Conservation (phyloP, 1,140 invertebrate species). For the Drosophila kepulauana region DNA sequence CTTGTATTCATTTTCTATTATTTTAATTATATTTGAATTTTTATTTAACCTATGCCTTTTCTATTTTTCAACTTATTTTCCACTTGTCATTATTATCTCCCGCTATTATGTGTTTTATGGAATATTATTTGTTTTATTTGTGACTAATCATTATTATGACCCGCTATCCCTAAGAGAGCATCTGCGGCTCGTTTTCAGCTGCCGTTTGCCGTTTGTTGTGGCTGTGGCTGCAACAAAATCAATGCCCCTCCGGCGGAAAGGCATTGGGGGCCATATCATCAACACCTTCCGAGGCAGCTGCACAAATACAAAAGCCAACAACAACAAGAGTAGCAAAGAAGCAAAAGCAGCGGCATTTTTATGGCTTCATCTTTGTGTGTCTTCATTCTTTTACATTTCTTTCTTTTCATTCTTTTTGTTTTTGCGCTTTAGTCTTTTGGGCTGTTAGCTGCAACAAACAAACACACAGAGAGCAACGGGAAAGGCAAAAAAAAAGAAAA, state of each 20-base stretch:
- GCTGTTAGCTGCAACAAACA: neutral
- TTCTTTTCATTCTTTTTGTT: constrained; percentile 9
- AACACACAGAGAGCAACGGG: neutral
- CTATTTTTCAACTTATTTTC: too few species aligned
- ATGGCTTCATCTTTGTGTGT: constrained; percentile 64
- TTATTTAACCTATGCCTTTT: too few species aligned
- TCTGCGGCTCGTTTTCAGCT: constrained; percentile 16
- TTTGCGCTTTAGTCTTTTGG: constrained; percentile 30
- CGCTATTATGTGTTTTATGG: neutral
- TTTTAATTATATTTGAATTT: too few species aligned
- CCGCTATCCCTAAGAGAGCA: neutral
- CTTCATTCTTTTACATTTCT: constrained; percentile 18
- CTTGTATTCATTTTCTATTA: too few species aligned
- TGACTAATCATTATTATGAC: neutral
- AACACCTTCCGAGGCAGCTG: constrained; percentile 71
- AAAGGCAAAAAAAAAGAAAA: constrained; percentile 14
- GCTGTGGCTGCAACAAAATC: constrained; percentile 30
- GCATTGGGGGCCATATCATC: constrained; percentile 57
- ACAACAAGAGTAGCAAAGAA: neutral
- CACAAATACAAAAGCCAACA: constrained; percentile 58
- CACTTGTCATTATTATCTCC: too few species aligned
- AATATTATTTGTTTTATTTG: neutral
- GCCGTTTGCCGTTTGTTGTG: neutral
- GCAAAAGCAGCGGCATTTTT: constrained; percentile 74
- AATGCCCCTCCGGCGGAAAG: constrained; percentile 28